A percentile compares a stretch with the other conserved stretches of the same genome.
Evolutionary conservation across 2,797 vertebrate species (phyloP).

Genomic region (Hylomyscus alleni): DNA sequence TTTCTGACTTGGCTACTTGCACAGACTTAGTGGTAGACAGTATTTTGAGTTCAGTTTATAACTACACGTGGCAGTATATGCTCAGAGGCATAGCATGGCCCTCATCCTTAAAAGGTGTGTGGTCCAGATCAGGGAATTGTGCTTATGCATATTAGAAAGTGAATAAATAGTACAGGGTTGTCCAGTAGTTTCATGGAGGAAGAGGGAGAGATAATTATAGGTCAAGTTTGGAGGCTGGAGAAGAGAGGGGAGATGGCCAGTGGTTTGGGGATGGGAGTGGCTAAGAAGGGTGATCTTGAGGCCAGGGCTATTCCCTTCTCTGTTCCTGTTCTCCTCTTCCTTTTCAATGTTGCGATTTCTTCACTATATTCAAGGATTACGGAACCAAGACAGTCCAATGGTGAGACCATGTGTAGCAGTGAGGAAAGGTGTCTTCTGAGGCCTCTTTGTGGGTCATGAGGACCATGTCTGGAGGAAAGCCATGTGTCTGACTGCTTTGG

Average conservation of each 20-base stretch:
- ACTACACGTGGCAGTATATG: not conserved
- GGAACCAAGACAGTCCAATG: not conserved
- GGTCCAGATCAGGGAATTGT: not conserved
- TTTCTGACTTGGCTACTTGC: not conserved
- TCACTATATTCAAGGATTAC: not conserved
- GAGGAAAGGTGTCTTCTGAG: accelerated
- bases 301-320: not conserved
- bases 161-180: not conserved
- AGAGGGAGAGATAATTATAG: not conserved
- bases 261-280: not conserved
- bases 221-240: not conserved
- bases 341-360: constrained; percentile 1
- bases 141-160: constrained; percentile 11
- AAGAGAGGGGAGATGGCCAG: not conserved
- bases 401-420: no score
- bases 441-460: not conserved
- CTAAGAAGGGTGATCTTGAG: not conserved
- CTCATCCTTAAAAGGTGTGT: not conserved
- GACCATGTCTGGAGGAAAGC: not conserved
- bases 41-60: not conserved
- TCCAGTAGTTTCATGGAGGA: not conserved
- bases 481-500: not conserved
- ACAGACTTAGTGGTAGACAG: not conserved
- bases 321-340: not conserved
- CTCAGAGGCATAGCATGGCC: not conserved